Evolutionary conservation across 2,888 invertebrate species (phyloP).

Genomic region (Drosophila basisetae): DNA sequence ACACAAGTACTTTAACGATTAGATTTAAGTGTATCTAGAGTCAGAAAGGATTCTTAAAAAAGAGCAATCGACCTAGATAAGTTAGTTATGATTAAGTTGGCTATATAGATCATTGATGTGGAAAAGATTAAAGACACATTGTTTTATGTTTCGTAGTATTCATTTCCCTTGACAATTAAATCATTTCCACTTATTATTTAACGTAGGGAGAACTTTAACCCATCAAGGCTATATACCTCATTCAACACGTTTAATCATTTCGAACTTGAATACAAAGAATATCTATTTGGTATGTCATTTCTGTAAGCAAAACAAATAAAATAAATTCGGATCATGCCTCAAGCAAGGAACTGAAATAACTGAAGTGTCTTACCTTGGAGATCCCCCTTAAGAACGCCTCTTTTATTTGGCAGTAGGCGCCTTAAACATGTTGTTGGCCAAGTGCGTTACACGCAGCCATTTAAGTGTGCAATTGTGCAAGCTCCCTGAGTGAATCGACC

Average conservation of each 20-base stretch:
- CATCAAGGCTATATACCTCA: neutral
- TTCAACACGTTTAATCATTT: neutral
- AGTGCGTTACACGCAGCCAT: slow-evolving; percentile 62
- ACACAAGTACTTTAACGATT: neutral
- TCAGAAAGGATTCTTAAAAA: slow-evolving; percentile 4
- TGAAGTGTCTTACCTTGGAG: neutral
- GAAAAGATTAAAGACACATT: neutral
- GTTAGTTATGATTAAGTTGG: neutral
- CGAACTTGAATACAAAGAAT: neutral
- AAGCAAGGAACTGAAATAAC: neutral
- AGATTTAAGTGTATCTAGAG: neutral
- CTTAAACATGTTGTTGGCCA: slow-evolving; percentile 50
- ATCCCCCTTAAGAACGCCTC: slow-evolving; percentile 61
- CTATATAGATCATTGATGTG: neutral
- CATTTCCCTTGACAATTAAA: neutral
- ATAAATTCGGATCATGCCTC: neutral
- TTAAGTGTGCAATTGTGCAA: slow-evolving; percentile 76
- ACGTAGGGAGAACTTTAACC: neutral
- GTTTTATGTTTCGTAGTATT: neutral
- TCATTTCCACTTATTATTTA: neutral
- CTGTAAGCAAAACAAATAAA: neutral
- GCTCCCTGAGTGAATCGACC: slow-evolving; percentile 53
- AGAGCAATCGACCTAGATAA: neutral
- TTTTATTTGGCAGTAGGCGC: slow-evolving; percentile 44
- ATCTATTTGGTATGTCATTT: neutral